A percentile compares a stretch with the other conserved stretches of the same genome.
These are phyloP conservation scores for Trinorchestia longiramus DNA, from an alignment of 1,140 invertebrate genomes.

Conservation along the genomic window DNA sequence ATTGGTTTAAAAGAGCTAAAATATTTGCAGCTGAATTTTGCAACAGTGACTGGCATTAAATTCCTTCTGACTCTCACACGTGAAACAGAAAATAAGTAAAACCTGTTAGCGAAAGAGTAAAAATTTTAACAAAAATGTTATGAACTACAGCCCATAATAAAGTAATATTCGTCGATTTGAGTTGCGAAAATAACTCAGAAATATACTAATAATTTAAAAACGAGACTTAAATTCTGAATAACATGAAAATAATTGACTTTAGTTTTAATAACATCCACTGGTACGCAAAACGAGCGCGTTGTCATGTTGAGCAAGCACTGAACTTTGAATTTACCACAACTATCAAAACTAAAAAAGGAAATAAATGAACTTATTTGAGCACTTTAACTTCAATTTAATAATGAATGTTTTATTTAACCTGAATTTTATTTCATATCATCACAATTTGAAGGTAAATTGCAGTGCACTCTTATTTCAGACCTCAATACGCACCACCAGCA, in stretches of 20 bases:
- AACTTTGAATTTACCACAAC: background rate
- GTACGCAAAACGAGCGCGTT: background rate
- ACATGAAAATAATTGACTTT: background rate
- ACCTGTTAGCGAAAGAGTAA: background rate
- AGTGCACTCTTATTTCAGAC: background rate
- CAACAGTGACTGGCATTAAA: background rate
- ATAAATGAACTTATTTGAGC: background rate
- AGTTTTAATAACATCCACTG: background rate
- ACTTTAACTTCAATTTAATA: background rate
- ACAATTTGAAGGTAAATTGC: background rate
- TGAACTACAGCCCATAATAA: too few species aligned
- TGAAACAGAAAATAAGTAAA: background rate
- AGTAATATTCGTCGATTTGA: background rate
- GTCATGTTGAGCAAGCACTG: background rate
- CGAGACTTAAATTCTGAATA: background rate
- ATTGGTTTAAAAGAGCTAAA: background rate
- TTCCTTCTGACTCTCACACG: background rate
- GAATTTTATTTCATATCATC: background rate
- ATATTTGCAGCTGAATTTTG: background rate
- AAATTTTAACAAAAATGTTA: too few species aligned
- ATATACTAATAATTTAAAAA: background rate
- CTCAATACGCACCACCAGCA: background rate
- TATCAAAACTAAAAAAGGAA: background rate
- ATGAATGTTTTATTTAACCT: background rate
- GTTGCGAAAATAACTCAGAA: background rate